Evolutionary conservation across 2,113 vertebrate genomes (phyloP).

Genomic region (Ahaetulla prasina): DNA sequence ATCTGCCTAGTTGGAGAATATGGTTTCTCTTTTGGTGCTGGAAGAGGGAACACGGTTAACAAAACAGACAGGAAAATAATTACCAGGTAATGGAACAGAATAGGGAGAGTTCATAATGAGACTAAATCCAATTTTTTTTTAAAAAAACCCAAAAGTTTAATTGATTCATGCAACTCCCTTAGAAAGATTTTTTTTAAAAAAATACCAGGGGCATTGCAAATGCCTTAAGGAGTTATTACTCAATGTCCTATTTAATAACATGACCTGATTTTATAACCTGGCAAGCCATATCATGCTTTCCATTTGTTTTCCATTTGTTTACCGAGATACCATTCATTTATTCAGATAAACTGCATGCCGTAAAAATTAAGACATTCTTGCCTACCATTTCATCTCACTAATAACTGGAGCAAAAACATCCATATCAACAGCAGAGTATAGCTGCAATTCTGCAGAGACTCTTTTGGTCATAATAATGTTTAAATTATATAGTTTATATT

Average conservation of each 20-base stretch:
- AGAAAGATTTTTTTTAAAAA: background rate
- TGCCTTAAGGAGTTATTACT: background rate
- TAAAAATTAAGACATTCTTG: conserved; percentile 11
- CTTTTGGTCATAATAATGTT: conserved; percentile 11
- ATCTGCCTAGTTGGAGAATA: background rate
- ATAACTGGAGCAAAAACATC: background rate
- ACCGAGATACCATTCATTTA: background rate
- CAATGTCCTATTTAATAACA: background rate
- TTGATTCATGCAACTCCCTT: background rate
- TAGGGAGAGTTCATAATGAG: background rate
- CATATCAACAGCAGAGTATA: background rate
- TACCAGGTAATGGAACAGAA: background rate
- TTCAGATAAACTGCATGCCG: background rate
- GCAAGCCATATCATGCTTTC: background rate
- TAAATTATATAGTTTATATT: conserved; percentile 31
- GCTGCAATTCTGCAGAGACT: conserved; percentile 17
- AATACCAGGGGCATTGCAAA: background rate
- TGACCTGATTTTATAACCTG: background rate
- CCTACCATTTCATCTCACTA: background rate
- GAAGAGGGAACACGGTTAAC: background rate
- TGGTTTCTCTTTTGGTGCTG: background rate
- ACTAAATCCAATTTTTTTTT: background rate
- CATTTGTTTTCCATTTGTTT: background rate
- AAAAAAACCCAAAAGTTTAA: background rate
- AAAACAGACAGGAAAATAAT: background rate